Base-by-base conservation (phyloP, 2,113 vertebrate genomes). In the Lasiurus cinereus region DNA sequence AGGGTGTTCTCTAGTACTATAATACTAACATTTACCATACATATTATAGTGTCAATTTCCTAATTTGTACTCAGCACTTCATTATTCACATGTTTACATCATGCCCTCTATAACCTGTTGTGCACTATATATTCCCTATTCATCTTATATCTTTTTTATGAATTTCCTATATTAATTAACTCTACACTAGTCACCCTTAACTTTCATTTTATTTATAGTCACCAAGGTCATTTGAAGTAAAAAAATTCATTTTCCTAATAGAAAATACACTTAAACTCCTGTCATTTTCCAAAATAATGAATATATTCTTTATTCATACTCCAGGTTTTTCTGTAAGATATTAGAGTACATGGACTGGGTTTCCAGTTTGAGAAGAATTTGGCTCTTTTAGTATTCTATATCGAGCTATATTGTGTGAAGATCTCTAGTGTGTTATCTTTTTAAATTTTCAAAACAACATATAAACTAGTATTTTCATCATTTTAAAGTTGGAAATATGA, bases 221-320 rank as follows among this genome's bases (percentile, higher is more conserved):
- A 92, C 10, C 72, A 83, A 87, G 50, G 50, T 89, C 79, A 90
- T 76, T 66, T 89, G 50, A 69, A 91, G 56, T 18, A 59, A 50
- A 48, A 94, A 93, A 91, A 96, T 66, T 91, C 43, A 93, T 92
- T 94, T 97, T 56, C 90, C 7, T 96, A 87, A 94, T 66, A 94
- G 72, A 83, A 24, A 93, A 93, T n/a, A 8, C 72, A 83, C 69
- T 88, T 94, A 70, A 94, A 86, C 19, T 22, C 80, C 6, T 59
- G 27, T 39, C 56, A 62, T 29, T 76, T 96, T 93, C 13, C 8
- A 76, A 88, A 95, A 87, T 79, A 43, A 91, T 70, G 1, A 74
- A 48, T 66, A 43, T 66, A 79, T 10, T 36, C 1, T 69, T 86
- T 66, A 59, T 62, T 64, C 2, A 15, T 56, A 66, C 69, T 19